These are phyloP conservation scores for Phyllotis vaccarum DNA, from an alignment of 2,797 vertebrate species.

Conservation along the genomic window DNA sequence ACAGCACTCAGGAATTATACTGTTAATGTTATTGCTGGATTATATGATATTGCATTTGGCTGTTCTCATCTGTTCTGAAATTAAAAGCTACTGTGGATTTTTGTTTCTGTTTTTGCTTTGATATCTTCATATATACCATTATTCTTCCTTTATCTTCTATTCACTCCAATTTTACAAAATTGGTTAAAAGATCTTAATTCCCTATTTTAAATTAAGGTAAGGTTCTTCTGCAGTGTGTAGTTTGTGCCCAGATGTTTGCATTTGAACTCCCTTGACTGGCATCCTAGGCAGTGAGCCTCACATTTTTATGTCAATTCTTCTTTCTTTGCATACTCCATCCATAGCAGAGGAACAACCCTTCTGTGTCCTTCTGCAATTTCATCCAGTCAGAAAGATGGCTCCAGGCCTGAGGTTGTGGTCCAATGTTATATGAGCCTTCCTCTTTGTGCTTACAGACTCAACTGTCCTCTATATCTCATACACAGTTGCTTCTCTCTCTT, in stretches of 20 bases:
- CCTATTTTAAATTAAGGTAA: no score
- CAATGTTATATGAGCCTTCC: accelerated
- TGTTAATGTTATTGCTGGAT: background rate
- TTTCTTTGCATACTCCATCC: background rate
- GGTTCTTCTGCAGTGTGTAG: accelerated
- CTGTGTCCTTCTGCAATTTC: background rate
- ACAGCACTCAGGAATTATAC: background rate
- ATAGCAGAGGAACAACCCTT: accelerated
- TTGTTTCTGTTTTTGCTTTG: background rate
- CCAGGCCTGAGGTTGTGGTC: accelerated
- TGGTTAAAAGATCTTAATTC: background rate
- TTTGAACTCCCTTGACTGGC: background rate
- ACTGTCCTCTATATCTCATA: accelerated
- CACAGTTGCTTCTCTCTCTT: no score
- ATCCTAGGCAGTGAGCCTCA: accelerated
- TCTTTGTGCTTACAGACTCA: accelerated
- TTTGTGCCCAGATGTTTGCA: accelerated
- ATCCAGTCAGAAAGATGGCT: background rate
- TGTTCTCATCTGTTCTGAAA: background rate
- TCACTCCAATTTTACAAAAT: background rate
- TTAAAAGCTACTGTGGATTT: background rate
- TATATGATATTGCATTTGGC: background rate
- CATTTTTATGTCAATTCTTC: background rate
- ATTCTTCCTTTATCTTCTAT: background rate
- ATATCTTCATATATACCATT: background rate